Percentiles rank a stretch among this genome's conserved stretches.
Conservation (phyloP, 2,888 invertebrate species). For the Nemurella pictetii region DNA sequence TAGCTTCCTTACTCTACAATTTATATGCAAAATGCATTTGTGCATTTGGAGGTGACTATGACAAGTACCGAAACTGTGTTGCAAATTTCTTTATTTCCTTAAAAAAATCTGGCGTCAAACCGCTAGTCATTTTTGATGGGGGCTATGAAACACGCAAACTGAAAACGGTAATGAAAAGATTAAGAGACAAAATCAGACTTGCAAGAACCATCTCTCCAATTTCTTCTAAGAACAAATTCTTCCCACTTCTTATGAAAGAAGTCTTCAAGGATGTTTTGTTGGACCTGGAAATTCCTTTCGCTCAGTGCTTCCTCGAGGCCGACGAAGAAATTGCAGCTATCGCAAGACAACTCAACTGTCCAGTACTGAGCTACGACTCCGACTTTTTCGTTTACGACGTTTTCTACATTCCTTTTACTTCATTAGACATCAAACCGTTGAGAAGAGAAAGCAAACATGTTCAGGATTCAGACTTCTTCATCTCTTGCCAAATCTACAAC, state of each 20-base stretch:
- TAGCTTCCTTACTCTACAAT: slow-evolving; percentile 72
- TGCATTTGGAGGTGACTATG: slow-evolving; percentile 86
- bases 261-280: slow-evolving; percentile 72
- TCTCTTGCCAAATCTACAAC: slow-evolving; percentile 72
- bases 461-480: slow-evolving; percentile 50
- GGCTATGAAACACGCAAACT: slow-evolving; percentile 73
- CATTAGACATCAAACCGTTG: slow-evolving; percentile 52
- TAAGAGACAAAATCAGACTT: slow-evolving; percentile 62
- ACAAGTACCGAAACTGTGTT: slow-evolving; percentile 68
- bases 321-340: slow-evolving; percentile 85
- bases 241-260: slow-evolving; percentile 74
- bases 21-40: slow-evolving; percentile 62
- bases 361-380: slow-evolving; percentile 89
- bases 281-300: slow-evolving; percentile 66
- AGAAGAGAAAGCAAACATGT: slow-evolving; percentile 41
- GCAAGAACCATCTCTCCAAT: slow-evolving; percentile 60
- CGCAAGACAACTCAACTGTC: slow-evolving; percentile 76
- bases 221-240: slow-evolving; percentile 59
- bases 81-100: slow-evolving; percentile 70
- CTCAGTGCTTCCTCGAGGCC: slow-evolving; percentile 84
- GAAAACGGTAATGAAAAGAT: slow-evolving; percentile 63
- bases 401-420: slow-evolving; percentile 76
- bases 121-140: slow-evolving; percentile 81
- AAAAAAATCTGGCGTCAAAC: slow-evolving; percentile 68
- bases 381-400: slow-evolving; percentile 92